Evolutionary conservation across 30 jellyfish, hydroid and myxozoan species (phyloP), one percentile per base, ranked within the genome.

Genomic region (Nemopilema nomurai): DNA sequence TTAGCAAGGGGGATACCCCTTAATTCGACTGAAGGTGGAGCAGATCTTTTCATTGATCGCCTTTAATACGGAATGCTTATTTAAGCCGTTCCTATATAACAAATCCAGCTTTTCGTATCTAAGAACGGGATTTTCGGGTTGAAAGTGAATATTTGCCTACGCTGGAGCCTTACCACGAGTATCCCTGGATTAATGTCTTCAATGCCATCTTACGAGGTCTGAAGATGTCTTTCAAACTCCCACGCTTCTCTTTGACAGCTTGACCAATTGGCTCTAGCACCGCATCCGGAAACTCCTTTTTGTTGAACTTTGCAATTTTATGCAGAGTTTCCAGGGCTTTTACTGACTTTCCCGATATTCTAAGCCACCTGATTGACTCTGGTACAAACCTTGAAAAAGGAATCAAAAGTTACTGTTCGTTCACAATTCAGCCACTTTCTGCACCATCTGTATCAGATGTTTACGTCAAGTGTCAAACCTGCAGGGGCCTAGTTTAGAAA

Each of bases 281-380:
- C 32, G 81, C 90, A 20, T 86, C 69, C 0, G 96, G 96, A 77
- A 91, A 67, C 32, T 62, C 88, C 49, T 77, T 87, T 66, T 75
- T 83, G 91, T 92, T 92, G 57, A 77, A 41, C 29, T 79, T 79
- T 9, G 98, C 98, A 7, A 87, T 64, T 28, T 80, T 71, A 19
- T 79, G 16, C 8, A 92, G 62, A 0, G 71, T 71, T 41, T 53
- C 27, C 90, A 84, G 29, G 4, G 95, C 96, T 57, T 92, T 90
- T 25, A 76, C 97, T 7, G 33, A 25, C 62, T 76, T 80, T 21
- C 96, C 92, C 25, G 86, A 77, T 52, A 92, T 33, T 0, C 94
- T 79, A 67, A 81, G 84, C 98, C 98, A 92, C 6, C 98, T 89
- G 30, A 87, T 79, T 0, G 98, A 92, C 75, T 92, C 98, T 19